Conservation (phyloP, 2,888 invertebrate genomes). For the Acleris laterana region DNA sequence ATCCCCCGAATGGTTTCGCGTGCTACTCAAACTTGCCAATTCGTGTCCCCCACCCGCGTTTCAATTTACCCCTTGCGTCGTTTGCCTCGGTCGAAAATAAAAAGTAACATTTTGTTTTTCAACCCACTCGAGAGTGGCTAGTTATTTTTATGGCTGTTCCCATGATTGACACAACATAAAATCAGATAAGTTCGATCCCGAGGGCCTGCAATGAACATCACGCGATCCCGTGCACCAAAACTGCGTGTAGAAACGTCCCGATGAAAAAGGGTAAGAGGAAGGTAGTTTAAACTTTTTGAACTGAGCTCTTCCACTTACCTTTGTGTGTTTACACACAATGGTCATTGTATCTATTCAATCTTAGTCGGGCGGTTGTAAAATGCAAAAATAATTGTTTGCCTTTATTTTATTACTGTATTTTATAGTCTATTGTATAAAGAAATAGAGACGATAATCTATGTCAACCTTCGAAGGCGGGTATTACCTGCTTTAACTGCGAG, state of each 20-base stretch:
- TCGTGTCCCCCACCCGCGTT: constrained; percentile 61
- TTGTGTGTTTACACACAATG: too few species aligned
- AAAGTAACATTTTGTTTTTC: constrained; percentile 63
- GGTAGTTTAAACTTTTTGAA: too few species aligned
- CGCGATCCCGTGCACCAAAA: constrained; percentile 10
- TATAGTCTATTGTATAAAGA: too few species aligned
- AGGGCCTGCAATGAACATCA: constrained; percentile 21
- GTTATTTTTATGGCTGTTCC: constrained; percentile 57
- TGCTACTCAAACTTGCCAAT: constrained; percentile 64
- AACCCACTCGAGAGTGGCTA: constrained; percentile 50
- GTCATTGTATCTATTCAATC: too few species aligned
- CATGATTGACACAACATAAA: constrained; percentile 38
- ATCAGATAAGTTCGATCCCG: constrained; percentile 29
- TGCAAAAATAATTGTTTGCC: too few species aligned
- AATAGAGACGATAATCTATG: too few species aligned
- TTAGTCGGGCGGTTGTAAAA: too few species aligned
- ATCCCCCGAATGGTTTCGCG: constrained; percentile 60
- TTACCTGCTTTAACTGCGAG: too few species aligned
- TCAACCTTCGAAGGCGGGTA: too few species aligned
- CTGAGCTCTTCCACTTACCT: too few species aligned
- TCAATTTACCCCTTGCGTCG: constrained; percentile 71
- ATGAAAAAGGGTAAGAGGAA: constrained; percentile 4
- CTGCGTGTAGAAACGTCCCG: neutral
- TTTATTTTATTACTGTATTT: too few species aligned
- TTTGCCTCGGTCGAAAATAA: constrained; percentile 56